Conservation (phyloP, 1,140 invertebrate species). For the Apis florea region DNA sequence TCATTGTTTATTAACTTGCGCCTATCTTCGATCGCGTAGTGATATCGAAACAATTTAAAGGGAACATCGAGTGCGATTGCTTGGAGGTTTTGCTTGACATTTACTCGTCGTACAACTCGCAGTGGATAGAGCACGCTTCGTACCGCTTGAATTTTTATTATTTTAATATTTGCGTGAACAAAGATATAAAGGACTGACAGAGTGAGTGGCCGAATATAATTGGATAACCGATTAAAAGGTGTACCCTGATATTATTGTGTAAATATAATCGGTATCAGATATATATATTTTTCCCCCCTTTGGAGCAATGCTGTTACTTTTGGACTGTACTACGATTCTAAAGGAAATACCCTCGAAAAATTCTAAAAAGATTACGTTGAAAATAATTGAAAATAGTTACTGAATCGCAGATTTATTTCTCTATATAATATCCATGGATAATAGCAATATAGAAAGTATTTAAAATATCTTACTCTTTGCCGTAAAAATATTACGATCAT, state of each 20-base stretch:
- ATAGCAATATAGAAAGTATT: not conserved
- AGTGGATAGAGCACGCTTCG: not conserved
- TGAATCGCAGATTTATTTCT: not conserved
- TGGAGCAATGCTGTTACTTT: not conserved
- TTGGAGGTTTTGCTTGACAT: conserved; percentile 20
- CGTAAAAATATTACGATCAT: not conserved
- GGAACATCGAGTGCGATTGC: conserved; percentile 42
- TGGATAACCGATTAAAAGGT: not conserved
- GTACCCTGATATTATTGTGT: not conserved
- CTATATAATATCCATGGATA: not conserved
- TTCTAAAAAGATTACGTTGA: too few species aligned
- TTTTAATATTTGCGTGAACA: not conserved
- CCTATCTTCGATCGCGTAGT: conserved; percentile 52
- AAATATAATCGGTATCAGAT: not conserved
- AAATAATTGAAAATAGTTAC: not conserved
- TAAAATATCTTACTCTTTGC: not conserved
- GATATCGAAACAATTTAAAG: conserved; percentile 23
- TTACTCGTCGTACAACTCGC: not conserved
- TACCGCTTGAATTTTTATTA: not conserved
- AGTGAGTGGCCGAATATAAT: conserved; percentile 8
- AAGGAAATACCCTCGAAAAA: too few species aligned
- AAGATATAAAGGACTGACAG: not conserved
- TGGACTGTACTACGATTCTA: not conserved
- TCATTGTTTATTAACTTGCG: conserved; percentile 52
- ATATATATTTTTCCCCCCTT: not conserved